Evolutionary conservation across 2,797 vertebrate genomes (phyloP), one percentile per base, ranked within the genome.

Genomic region (Tangara arthus): DNA sequence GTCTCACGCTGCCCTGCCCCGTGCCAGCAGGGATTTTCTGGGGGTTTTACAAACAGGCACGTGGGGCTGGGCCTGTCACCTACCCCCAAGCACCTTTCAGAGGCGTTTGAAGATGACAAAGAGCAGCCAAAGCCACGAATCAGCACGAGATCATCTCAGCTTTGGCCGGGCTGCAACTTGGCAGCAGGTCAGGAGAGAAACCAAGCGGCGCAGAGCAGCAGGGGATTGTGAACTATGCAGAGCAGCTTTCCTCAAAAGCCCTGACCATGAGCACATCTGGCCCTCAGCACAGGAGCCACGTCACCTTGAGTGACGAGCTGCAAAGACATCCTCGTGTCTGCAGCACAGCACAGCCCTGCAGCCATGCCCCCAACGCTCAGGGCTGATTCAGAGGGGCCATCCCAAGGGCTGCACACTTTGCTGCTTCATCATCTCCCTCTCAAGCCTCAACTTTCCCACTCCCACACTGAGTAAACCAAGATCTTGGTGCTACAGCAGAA

Each of bases 161-260:
- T 85, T 77, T 92, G 87, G 92, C 92, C 0, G 7, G 81, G 89
- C 34, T 37, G 72, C 89, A 83, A 15, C 39, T 59, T 82, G 93
- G 89, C 91, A 95, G 76, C 55, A 0, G 0, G 30, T 82, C 92
- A 91, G 79, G 72, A 75, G 60, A 53, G 83, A 87, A 89, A 35
- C 68, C 64, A 3, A 71, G 77, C 15, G 0, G 19, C 11, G 53
- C 9, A 21, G 71, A 24, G 71, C 2, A 0, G 56, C 71, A 34
- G 82, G 79, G 89, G 92, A 89, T 69, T 83, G 47, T 68, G 27
- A 91, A 28, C 89, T 86, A 75, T 63, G 91, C 79, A 34, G 90
- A 91, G 89, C 85, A 82, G 87, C 91, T 95, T 94, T 93, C 82
- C 83, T 92, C 28, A 95, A 92, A 95, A 96, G 89, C 75, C 87